A percentile compares a stretch with the other conserved stretches of the same genome.
phyloP scores from a whole-genome alignment of 2,113 vertebrate species.

The Centropus unirufus region DNA sequence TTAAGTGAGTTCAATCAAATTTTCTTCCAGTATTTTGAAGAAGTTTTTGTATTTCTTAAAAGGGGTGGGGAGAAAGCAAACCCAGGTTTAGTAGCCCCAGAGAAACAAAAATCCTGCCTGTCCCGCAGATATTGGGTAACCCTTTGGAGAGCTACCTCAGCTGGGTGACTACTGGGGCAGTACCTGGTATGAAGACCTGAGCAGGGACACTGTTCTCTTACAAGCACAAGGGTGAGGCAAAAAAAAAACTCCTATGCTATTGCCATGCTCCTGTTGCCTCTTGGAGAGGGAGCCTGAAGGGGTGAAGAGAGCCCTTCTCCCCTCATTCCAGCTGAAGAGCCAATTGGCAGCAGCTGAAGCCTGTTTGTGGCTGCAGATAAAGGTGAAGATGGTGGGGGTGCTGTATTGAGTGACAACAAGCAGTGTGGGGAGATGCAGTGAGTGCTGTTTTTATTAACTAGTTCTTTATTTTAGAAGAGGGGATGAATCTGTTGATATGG shows the following conservation, averaged over 20 bases:
- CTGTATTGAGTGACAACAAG: no score
- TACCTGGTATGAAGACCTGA: fast-evolving
- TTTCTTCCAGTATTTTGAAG: neutral
- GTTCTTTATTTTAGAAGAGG: fast-evolving
- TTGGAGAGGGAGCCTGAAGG: no score
- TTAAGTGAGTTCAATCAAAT: neutral
- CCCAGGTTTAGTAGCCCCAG: neutral
- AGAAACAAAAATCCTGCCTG: neutral
- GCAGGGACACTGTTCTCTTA: neutral
- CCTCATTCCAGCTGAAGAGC: no score
- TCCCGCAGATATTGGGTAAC: no score
- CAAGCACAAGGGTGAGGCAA: fast-evolving
- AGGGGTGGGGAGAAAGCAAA: neutral
- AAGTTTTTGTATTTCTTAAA: neutral
- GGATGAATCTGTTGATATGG: fast-evolving
- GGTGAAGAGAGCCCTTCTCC: neutral
- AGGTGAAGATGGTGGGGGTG: fast-evolving
- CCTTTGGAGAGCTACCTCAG: neutral
- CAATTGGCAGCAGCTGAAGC: neutral
- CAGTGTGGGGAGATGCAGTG: fast-evolving
- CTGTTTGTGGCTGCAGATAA: neutral
- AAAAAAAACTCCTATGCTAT: no score
- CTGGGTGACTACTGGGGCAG: neutral
- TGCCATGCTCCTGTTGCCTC: fast-evolving
- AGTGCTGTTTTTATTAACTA: neutral